Conservation (phyloP, 2,113 vertebrate species). For the Lagopus muta region DNA sequence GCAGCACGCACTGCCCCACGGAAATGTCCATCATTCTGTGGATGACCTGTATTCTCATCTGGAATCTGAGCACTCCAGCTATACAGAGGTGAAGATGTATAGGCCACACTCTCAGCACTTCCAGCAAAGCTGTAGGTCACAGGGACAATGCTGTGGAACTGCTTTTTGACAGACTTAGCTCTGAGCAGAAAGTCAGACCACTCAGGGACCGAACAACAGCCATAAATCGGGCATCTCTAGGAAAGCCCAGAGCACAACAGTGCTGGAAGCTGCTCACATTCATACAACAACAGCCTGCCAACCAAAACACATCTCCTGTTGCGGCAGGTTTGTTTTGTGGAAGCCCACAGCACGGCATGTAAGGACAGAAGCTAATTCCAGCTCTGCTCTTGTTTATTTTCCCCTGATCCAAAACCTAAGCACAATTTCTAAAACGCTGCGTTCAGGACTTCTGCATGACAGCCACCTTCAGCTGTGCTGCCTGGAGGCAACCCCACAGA, state of each 20-base stretch:
- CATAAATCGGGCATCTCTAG: background rate
- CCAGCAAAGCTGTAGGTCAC: background rate
- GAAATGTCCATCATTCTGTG: too few relatives aligned
- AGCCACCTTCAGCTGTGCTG: background rate
- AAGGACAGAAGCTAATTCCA: background rate
- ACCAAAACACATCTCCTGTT: background rate
- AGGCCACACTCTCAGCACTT: background rate
- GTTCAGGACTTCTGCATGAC: background rate
- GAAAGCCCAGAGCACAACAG: background rate
- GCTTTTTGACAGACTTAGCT: background rate
- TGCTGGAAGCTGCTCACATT: background rate
- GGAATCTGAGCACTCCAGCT: background rate
- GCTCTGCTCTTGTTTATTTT: background rate
- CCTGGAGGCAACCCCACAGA: background rate
- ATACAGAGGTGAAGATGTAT: background rate
- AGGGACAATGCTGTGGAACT: background rate
- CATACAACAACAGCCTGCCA: background rate
- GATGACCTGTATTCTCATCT: background rate
- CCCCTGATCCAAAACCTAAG: background rate
- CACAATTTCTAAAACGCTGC: background rate
- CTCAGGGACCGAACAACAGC: background rate
- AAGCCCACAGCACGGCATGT: background rate
- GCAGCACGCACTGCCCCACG: accelerated
- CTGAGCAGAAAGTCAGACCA: background rate
- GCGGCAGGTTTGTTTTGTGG: background rate